Base-by-base conservation (phyloP, 2,888 invertebrate genomes). In the Caenorhabditis macrosperma region DNA sequence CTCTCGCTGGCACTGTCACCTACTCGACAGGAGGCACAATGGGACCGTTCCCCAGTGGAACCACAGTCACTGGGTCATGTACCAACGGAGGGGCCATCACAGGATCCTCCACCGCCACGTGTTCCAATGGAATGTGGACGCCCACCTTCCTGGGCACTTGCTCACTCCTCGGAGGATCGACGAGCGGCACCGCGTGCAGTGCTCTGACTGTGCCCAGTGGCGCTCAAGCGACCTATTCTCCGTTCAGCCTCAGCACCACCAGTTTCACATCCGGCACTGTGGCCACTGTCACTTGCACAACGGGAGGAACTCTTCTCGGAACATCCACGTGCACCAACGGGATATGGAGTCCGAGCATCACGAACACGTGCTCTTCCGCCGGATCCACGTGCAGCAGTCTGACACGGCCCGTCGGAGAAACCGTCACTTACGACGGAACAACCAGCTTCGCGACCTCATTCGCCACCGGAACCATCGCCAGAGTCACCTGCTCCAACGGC, bases 31-130 rank as follows among this genome's bases (percentile, higher is more conserved):
- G 71, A 4, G 76, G 78, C 2, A 24, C 57, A 20, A 68, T 78
- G 28, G 84, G 82, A 44, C 84, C 84, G n/a, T 82, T 78, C 57
- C 79, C 81, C 1, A 50, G 69, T 24, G 87, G 87, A 20, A 79
- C 86, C 2, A 64, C 68, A 12, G 87, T 81, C 7, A 85, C 82
- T 0, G 68, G 86, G 9, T 59, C 74, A 26, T 87, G 87, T 66
- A 81, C 80, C 10, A 63, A 72, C 38, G 86, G 85, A n/a, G 81
- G 60, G 41, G 28, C 66, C 9, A 48, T 77, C 7, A 44, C 35
- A 9, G 84, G 85, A 22, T 22, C 78, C 2, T 41, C 74, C 0
- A 80, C 79, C 0, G 57, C 82, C n/a, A 81, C 82, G 2, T 85
- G 85, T 30, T 61, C 63, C 12, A 80, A 69, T 50, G 81, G 82